Percentiles rank a stretch among this genome's conserved stretches.
These are phyloP conservation scores for Melanotaenia trifasciata DNA, from an alignment of 2,797 vertebrate species.

Conservation along the genomic window DNA sequence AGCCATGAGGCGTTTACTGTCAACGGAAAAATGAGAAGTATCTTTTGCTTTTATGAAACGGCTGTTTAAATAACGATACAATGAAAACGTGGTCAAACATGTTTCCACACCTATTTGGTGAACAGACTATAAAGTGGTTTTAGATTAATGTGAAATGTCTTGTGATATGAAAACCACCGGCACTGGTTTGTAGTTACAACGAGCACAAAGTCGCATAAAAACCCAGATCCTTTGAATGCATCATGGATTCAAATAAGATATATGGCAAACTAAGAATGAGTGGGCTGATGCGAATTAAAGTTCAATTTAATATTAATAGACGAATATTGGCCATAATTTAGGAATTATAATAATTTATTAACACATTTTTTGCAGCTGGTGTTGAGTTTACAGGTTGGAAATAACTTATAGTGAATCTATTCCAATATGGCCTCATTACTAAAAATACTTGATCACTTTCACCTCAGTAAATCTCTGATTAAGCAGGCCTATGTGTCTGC, in stretches of 20 bases:
- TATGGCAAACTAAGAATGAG: background rate
- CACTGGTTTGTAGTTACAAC: background rate
- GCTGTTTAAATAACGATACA: accelerated
- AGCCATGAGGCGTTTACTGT: slow-evolving; percentile 45
- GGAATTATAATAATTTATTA: background rate
- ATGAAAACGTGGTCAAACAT: background rate
- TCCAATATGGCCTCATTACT: background rate
- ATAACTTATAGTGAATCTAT: background rate
- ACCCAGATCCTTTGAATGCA: background rate
- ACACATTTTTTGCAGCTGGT: background rate
- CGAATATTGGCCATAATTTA: slow-evolving; percentile 1
- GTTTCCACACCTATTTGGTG: background rate
- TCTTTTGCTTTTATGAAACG: accelerated
- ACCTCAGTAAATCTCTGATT: background rate
- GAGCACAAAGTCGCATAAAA: accelerated
- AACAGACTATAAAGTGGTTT: background rate
- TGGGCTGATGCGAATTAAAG: background rate
- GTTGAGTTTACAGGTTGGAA: slow-evolving; percentile 12
- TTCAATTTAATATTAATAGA: background rate
- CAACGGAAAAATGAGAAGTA: background rate
- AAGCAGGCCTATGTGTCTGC: too few species aligned
- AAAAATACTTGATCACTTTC: background rate
- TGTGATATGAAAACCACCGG: accelerated
- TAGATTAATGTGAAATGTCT: accelerated
- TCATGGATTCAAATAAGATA: background rate